A percentile compares a stretch with the other conserved stretches of the same genome.
Evolutionary conservation across 2,797 vertebrate genomes (phyloP).

Genomic region (Chromobotia macracanthus): DNA sequence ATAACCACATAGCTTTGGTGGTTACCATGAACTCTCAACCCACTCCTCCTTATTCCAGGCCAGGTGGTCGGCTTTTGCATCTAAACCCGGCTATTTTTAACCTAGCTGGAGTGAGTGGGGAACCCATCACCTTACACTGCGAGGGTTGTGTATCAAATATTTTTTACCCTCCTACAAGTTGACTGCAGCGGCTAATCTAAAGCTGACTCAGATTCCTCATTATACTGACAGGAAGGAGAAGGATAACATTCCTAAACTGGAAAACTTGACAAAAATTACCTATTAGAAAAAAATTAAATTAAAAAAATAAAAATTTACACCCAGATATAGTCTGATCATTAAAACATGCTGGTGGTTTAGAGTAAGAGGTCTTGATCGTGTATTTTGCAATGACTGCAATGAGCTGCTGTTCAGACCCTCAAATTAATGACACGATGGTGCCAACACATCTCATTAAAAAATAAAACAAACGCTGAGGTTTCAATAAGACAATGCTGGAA

Average conservation of each 20-base stretch:
- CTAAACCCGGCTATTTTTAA: conserved; percentile 60
- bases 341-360: conserved; percentile 16
- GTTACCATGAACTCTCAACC: conserved; percentile 39
- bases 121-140: conserved; percentile 35
- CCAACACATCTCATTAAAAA: conserved; percentile 47
- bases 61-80: conserved; percentile 61
- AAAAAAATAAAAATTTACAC: too few species aligned
- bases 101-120: conserved; percentile 34
- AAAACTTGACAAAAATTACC: conserved; percentile 38
- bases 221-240: conserved; percentile 1
- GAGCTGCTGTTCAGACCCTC: conserved; percentile 4
- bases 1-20: conserved; percentile 30
- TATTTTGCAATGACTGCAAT: conserved; percentile 10
- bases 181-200: neutral
- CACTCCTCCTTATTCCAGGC: conserved; percentile 44
- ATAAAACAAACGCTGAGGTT: conserved; percentile 64
- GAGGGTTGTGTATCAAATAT: conserved; percentile 45
- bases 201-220: conserved; percentile 12
- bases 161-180: conserved; percentile 43
- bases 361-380: conserved; percentile 25
- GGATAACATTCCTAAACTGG: neutral
- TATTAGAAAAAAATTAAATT: too few species aligned
- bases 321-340: neutral
- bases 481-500: conserved; percentile 54
- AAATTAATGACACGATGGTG: conserved; percentile 11